Evolutionary conservation across 1,140 invertebrate genomes (phyloP), one percentile per base, ranked within the genome.

Genomic region (Musca vetustissima): DNA sequence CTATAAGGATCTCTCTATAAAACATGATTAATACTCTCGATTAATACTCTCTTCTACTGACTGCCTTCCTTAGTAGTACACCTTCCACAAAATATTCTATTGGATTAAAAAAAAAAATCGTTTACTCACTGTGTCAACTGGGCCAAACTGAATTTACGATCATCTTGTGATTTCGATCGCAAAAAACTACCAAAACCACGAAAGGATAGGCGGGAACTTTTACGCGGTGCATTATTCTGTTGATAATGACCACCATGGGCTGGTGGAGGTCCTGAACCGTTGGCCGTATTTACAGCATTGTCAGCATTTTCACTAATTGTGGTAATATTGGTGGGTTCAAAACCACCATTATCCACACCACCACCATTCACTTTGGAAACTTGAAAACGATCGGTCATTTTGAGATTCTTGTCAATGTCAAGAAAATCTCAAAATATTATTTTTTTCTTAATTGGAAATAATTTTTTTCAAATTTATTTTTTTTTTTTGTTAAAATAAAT

Each of bases 121-220:
- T n/a, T n/a, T 43, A 66, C 64, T 66, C 66, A 81, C 79, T 75
- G 80, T 65, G 79, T 81, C 43, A 81, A 70, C 66, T 81, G 79
- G 17, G 79, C 79, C 69, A 81, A 72, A 65, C 79, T 81, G 47
- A 78, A 81, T 67, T 81, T 81, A 4, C 79, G 74, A 21, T 78
- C 78, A 25, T 80, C 53, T 1, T 21, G 6, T 13, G 49, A 24
- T 68, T 78, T 80, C 9, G 57, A 21, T 11, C 76, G 70, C 57
- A 80, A 66, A 59, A 80, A 80, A 57, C 77, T 73, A 0, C 78
- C 78, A 53, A 80, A 80, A 4, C 78, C 78, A 7, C 78, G 71
- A 25, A 80, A 77, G 64, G 78, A 80, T 15, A 70, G 19, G 19
- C 66, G 28, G 17, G 69, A 67, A 22, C 48, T 43, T 65, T 68